Percentiles rank a stretch among this genome's conserved stretches.
Evolutionary conservation across 2,797 vertebrate species (phyloP).

Genomic region (Prunella strophiata): DNA sequence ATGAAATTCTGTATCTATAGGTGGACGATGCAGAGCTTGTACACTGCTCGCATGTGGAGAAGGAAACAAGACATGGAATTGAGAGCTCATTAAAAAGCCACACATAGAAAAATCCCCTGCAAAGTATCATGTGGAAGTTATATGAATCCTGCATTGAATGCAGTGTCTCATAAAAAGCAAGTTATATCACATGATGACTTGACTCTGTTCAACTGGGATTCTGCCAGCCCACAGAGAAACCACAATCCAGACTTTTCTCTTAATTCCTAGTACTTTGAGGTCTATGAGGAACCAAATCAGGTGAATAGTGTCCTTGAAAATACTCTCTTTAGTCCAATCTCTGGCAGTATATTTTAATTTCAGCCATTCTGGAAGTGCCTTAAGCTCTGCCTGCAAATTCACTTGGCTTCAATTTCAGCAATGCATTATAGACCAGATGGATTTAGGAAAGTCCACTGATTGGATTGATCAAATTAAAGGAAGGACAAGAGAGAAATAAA

Average conservation of each 20-base stretch:
- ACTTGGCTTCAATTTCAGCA: neutral
- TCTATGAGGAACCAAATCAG: neutral
- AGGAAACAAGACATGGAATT: neutral
- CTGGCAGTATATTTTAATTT: neutral
- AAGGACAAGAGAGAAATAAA: neutral
- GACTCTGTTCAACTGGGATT: neutral
- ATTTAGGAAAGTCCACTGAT: slow-evolving; percentile 23
- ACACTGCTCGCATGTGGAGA: neutral
- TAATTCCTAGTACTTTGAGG: slow-evolving; percentile 4
- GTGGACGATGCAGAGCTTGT: neutral
- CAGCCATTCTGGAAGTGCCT: slow-evolving; percentile 1
- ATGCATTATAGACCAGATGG: slow-evolving; percentile 11
- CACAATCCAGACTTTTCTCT: neutral
- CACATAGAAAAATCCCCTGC: neutral
- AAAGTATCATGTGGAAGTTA: slow-evolving; percentile 3
- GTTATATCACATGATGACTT: slow-evolving; percentile 7
- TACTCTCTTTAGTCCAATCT: neutral
- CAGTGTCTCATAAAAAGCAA: neutral
- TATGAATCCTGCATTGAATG: neutral
- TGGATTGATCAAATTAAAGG: slow-evolving; percentile 24
- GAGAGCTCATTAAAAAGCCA: neutral
- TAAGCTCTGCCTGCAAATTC: slow-evolving; percentile 25
- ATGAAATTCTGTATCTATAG: neutral
- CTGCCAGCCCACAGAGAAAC: slow-evolving; percentile 8
- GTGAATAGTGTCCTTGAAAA: neutral